Evolutionary conservation across 2,113 vertebrate genomes (phyloP), one percentile per base, ranked within the genome.

Genomic region (Dinomys branickii): DNA sequence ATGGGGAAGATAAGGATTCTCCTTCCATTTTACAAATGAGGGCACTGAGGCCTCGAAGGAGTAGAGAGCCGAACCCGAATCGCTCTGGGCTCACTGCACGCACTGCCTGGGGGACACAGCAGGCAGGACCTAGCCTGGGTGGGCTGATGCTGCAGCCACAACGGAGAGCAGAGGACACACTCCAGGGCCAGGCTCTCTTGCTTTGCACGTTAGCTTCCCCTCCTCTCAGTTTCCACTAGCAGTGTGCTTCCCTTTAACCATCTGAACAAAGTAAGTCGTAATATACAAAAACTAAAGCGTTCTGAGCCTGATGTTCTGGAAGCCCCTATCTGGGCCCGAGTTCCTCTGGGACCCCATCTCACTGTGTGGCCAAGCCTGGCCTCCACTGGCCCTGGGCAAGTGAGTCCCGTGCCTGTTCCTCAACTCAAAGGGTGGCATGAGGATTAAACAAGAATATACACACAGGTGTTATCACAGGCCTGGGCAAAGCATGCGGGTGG

Each of bases 151-250:
- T 3, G 5, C 44, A 16, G 41, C 73, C 30, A n/a, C 30, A 35
- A 54, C 77, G 54, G 35, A 10, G 80, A 38, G 2, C 35, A 38
- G 28, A 4, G 26, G n/a, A 38, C 1, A 12, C 47, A 56, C 0
- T 13, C 33, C 38, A 65, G 63, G 38, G 38, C 33, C 3, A 26
- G 63, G 19, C 50, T 13, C 44, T 47, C 38, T 41, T n/a, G 35
- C 17, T 26, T 61, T 7, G 8, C 2, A 4, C 4, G 4, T 1
- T 17, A 1, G 71, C 0, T 0, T n/a, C 12, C 8, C 26, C 24
- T 14, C 77, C 30, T 14, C 30, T 80, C 33, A 30, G 0, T 73
- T 41, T 80, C 67, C 44, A 5, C 38, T 47, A 38, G 28, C 44
- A 44, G 19, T 9, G 4, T 9, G 22, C 65, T 77, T n/a, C 35